phyloP scores from a whole-genome alignment of 2,888 invertebrate genomes.

The Chrysodeixis includens region DNA sequence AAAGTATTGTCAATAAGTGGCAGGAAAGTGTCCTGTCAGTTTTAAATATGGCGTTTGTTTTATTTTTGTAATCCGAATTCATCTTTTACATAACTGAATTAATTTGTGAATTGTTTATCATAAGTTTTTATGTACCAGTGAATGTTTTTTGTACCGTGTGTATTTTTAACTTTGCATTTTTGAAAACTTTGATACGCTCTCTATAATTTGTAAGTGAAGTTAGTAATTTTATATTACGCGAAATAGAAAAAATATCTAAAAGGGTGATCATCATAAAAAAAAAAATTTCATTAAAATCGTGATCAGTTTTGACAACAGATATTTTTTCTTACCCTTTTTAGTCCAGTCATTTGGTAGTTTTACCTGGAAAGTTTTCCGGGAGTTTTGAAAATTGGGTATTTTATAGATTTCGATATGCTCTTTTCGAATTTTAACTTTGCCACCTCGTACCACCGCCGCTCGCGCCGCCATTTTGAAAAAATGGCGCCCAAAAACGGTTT shows the following conservation, averaged over 20 bases:
- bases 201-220: background rate
- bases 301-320: no score
- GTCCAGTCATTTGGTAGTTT: no score
- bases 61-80: background rate
- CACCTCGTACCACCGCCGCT: no score
- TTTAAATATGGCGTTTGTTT: background rate
- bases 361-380: no score
- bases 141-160: conserved; percentile 2
- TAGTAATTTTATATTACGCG: background rate
- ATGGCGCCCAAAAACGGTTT: no score
- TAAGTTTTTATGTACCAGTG: conserved; percentile 15
- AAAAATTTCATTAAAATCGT: no score
- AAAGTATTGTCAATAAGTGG: background rate
- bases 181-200: background rate
- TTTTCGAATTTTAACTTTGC: no score
- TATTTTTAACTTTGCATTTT: background rate
- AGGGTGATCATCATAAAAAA: no score
- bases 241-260: background rate
- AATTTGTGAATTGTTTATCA: background rate
- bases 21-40: background rate
- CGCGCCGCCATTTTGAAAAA: no score
- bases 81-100: background rate
- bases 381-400: no score
- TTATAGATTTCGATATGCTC: no score
- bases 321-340: no score